phyloP scores from a whole-genome alignment of 2,888 invertebrate genomes.

The Argyra leucocephala region DNA sequence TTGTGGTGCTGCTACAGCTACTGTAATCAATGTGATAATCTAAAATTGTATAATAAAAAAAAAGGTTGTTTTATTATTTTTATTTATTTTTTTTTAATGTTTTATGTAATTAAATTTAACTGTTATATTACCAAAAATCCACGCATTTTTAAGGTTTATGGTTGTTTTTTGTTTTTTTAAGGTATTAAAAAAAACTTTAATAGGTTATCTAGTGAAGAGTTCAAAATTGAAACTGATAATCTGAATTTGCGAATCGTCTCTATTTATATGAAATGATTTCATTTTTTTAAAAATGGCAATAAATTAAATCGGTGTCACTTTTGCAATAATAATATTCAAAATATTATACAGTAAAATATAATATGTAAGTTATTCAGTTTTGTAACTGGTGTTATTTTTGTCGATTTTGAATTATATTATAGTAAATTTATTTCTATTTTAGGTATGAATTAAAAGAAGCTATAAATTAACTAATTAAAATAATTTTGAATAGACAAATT shows the following conservation, averaged over 20 bases:
- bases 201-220: neutral
- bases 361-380: neutral
- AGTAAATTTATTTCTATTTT: too few species aligned
- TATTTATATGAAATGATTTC: neutral
- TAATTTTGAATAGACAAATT: neutral
- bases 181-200: neutral
- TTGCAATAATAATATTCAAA: neutral
- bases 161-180: neutral
- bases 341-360: neutral
- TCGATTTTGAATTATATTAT: neutral
- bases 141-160: neutral
- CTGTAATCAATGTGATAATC: neutral
- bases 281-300: neutral
- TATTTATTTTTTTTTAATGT: neutral
- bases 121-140: conserved; percentile 3
- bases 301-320: neutral
- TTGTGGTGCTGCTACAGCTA: conserved; percentile 11
- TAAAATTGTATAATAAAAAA: neutral
- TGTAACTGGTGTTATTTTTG: neutral
- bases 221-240: conserved; percentile 3
- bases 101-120: neutral
- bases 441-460: too few species aligned
- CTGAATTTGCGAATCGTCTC: neutral
- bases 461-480: neutral
- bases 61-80: neutral